Percentiles rank a stretch among this genome's conserved stretches.
Evolutionary conservation across 2,888 invertebrate genomes (phyloP).

Genomic region (Chaetogeoica ovagalla): DNA sequence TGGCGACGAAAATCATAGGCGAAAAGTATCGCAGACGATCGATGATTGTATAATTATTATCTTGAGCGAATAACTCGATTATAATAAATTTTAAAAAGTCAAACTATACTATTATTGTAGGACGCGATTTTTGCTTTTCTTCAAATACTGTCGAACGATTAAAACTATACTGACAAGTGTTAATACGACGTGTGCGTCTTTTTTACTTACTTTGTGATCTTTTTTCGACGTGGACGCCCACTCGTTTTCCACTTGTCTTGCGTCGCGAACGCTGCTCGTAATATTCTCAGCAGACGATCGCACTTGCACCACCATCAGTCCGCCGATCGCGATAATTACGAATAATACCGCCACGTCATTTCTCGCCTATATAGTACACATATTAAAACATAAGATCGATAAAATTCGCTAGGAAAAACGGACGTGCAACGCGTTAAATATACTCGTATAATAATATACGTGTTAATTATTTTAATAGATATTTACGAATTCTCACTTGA

Average conservation of each 20-base stretch:
- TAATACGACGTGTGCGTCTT: background rate
- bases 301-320: background rate
- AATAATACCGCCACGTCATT: background rate
- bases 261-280: background rate
- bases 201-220: constrained; percentile 44
- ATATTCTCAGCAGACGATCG: background rate
- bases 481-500: constrained; percentile 23
- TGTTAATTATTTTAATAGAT: background rate
- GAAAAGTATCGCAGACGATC: background rate
- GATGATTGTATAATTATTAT: background rate
- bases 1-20: no score
- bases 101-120: no score
- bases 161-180: background rate
- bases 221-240: constrained; percentile 49
- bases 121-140: no score
- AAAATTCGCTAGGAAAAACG: background rate
- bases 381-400: background rate
- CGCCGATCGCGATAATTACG: background rate
- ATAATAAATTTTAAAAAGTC: no score
- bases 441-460: background rate
- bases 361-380: background rate
- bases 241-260: constrained; percentile 40
- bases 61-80: no score
- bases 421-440: background rate
- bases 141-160: background rate